phyloP scores from a whole-genome alignment of 1,140 invertebrate genomes.

The Drosophila subpulchrella region DNA sequence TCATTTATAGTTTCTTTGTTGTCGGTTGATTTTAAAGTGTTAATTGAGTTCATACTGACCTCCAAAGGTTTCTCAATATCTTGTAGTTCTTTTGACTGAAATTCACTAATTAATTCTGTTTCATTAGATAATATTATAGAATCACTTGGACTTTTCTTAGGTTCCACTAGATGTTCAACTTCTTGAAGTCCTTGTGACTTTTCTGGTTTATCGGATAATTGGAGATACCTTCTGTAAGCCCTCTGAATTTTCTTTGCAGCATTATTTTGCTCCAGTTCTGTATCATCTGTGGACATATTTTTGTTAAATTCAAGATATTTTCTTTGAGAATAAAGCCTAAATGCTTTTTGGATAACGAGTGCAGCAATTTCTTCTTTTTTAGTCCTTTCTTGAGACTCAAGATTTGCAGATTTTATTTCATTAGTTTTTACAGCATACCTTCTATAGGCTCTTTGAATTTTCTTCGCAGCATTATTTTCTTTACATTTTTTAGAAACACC shows the following conservation, averaged over 20 bases:
- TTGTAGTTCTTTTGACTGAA: neutral
- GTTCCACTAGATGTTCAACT: neutral
- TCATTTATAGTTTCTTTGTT: neutral
- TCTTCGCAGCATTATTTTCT: conserved; percentile 33
- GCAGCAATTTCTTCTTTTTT: conserved; percentile 9
- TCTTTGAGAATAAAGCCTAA: conserved; percentile 11
- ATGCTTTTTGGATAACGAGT: conserved; percentile 32
- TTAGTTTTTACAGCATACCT: neutral
- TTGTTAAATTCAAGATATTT: neutral
- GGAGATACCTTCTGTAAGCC: conserved; percentile 28
- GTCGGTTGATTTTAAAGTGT: neutral
- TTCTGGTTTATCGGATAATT: neutral
- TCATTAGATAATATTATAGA: neutral
- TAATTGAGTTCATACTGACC: neutral
- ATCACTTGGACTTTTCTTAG: neutral
- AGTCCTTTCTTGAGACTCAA: neutral
- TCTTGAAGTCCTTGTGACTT: neutral
- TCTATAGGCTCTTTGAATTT: conserved; percentile 53
- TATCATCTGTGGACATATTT: neutral
- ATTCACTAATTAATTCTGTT: neutral
- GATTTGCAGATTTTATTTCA: no score
- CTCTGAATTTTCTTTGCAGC: conserved; percentile 27
- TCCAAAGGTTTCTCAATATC: neutral
- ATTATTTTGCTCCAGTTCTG: neutral
- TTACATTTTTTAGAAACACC: neutral